phyloP scores from a whole-genome alignment of 2,113 vertebrate species.

The Enhydra lutris region DNA sequence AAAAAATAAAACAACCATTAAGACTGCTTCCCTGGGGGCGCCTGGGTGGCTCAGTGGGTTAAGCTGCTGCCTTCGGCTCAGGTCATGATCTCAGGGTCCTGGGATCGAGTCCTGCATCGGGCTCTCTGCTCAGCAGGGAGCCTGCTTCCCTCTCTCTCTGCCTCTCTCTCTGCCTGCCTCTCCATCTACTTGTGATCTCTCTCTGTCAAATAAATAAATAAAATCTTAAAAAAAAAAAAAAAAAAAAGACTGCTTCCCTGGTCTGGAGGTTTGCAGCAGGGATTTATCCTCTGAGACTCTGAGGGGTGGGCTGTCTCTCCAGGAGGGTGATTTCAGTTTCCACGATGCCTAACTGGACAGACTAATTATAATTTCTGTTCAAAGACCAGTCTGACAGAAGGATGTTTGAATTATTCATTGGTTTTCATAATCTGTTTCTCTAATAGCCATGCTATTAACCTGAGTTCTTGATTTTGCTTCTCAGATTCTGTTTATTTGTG shows the following conservation, averaged over 20 bases:
- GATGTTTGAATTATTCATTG: conserved; percentile 1
- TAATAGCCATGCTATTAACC: not conserved
- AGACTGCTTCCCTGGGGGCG: not conserved
- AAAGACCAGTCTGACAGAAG: not conserved
- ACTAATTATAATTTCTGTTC: conserved; percentile 16
- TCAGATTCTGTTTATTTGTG: conserved; percentile 12
- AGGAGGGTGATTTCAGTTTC: not conserved
- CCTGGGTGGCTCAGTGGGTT: too few relatives aligned
- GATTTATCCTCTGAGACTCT: not conserved
- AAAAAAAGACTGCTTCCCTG: not conserved
- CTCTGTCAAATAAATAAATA: too few relatives aligned
- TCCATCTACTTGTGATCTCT: too few relatives aligned
- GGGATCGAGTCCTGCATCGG: too few relatives aligned
- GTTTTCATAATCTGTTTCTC: conserved; percentile 30
- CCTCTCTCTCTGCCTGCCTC: too few relatives aligned
- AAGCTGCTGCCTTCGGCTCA: too few relatives aligned
- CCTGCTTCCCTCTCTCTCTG: too few relatives aligned
- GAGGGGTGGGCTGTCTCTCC: not conserved
- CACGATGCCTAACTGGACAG: not conserved
- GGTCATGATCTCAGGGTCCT: too few relatives aligned
- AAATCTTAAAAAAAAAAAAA: too few relatives aligned
- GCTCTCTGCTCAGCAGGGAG: too few relatives aligned
- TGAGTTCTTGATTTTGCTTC: not conserved
- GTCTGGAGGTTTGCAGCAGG: not conserved
- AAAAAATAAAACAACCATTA: not conserved